These are phyloP conservation scores for Trichopria drosophilae DNA, from an alignment of 2,888 invertebrate species.

Conservation along the genomic window DNA sequence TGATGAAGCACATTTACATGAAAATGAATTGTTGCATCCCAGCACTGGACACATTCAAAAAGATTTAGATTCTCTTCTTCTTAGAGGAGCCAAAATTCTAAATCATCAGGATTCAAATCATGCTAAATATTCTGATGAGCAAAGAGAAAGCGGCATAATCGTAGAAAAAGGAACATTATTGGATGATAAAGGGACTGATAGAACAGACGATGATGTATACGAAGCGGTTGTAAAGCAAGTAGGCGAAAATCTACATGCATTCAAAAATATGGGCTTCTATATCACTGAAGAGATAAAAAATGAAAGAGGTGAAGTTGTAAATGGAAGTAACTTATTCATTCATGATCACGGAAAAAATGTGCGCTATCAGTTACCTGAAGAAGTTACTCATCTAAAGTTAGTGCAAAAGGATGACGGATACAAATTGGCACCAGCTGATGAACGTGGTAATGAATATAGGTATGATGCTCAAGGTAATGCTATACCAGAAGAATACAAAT, in stretches of 20 bases:
- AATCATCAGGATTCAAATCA: conserved; percentile 21
- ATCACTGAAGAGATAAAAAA: conserved; percentile 20
- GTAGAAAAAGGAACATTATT: conserved; percentile 20
- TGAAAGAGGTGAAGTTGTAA: no score
- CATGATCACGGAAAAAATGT: conserved; percentile 20
- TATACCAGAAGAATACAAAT: conserved; percentile 17
- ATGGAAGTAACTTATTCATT: conserved; percentile 18
- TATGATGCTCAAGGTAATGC: conserved; percentile 13
- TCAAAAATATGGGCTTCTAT: conserved; percentile 23
- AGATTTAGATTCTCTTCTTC: conserved; percentile 22
- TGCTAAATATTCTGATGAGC: conserved; percentile 21
- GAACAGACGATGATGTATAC: conserved; percentile 20
- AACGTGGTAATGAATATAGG: conserved; percentile 15
- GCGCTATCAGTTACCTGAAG: conserved; percentile 16
- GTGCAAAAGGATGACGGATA: conserved; percentile 17
- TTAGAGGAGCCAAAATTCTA: conserved; percentile 20
- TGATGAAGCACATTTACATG: conserved; percentile 23
- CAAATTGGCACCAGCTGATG: conserved; percentile 11
- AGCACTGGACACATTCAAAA: conserved; percentile 23
- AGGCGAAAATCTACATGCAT: conserved; percentile 17
- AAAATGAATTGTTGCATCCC: conserved; percentile 20
- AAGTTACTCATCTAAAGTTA: conserved; percentile 18
- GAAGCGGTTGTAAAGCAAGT: conserved; percentile 21
- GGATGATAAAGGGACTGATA: conserved; percentile 20
- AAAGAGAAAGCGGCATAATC: conserved; percentile 17